Base-by-base conservation (phyloP, 2,113 vertebrate genomes). In the Entosphenus tridentatus region DNA sequence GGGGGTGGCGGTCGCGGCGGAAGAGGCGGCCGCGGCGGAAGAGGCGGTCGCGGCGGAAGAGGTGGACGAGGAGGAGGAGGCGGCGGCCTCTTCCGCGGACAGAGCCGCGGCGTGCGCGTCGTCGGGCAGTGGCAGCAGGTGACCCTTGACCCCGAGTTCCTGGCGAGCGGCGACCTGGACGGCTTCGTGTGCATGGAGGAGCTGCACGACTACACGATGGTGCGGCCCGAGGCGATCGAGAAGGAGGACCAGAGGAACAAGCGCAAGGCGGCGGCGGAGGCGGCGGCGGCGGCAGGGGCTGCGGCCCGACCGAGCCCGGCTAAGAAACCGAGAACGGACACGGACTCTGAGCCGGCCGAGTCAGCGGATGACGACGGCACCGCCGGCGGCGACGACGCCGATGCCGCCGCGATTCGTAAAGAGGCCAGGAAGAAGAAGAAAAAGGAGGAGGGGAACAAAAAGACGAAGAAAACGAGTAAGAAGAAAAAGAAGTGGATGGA, bases 151-250 rank as follows among this genome's bases (percentile, higher is more conserved):
- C 86, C 89, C 2, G 81, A 76, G 69, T 10, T 93, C 0, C 87
- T 92, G 71, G 80, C 81, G 7, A 83, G 87, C n/a, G 86, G 87
- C 67, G 84, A 85, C 10, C 74, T 95, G 74, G 79, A 77, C 57
- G 83, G 84, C 21, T 77, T 96, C 17, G 81, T 95, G 1, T 96
- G 88, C 69, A 85, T 95, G 73, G 92, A 98, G 74, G 89, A 98
- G 56, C 84, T 98, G 69, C 85, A 82, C 2, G 80, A 85, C 14
- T 98, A 97, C 72, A 77, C 75, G 2, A 69, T 93, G 70, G 75
- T 95, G 17, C 56, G 56, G 72, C 11, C 13, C 68, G 12, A 2
- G 68, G 80, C 77, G 73, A 77, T 75, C 56, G 84, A 78, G 59
- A 85, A 78, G 71, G 85, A 81, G 59, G 81, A 73, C 57, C 76